Base-by-base conservation (phyloP, 2,888 invertebrate species). In the Alloplasta piceator region DNA sequence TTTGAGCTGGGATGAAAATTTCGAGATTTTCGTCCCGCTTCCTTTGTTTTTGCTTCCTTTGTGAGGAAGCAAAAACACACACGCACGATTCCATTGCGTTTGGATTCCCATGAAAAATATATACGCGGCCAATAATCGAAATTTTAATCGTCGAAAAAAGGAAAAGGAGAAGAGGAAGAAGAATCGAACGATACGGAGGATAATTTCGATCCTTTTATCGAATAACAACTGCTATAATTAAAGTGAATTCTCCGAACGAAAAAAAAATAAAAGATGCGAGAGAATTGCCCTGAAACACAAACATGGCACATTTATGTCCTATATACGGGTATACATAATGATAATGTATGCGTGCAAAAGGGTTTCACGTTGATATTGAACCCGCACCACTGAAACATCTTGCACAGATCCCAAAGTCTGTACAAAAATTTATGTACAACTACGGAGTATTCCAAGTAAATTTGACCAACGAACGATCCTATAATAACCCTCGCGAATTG, bases 301-400 rank as follows among this genome's bases (percentile, higher is more conserved):
- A 71, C 36, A 9, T 66, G 6, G 6, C 36, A 46, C 12, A 9
- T 39, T 50, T 43, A 56, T 36, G 50, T 41, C 48, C 43, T 26
- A 9, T 41, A 56, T 38, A 60, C 10, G 61, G 56, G 46, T 66
- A 60, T 75, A 66, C 26, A 26, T 75, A 66, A 66, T 66, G 46
- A 80, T 80, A 75, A 75, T 71, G 50, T 58, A 75, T 66, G 75
- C 79, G 55, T n/a, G 75, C 43, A 36, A 48, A 16, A 55, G 39
- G 50, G 60, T 66, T 70, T 38, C 48, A 50, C 38, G 66, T 48
- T 67, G 74, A 66, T 66, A 58, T 74, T 64, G 26, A 58, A 66
- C 66, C 39, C n/a, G 48, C 66, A 38, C 67, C 58, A 66, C 48
- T 64, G 74, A 74, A 74, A 66, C 58, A 26, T 26, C 74, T 60